Conservation (phyloP, 1,140 invertebrate genomes). For the Drosophila azteca region DNA sequence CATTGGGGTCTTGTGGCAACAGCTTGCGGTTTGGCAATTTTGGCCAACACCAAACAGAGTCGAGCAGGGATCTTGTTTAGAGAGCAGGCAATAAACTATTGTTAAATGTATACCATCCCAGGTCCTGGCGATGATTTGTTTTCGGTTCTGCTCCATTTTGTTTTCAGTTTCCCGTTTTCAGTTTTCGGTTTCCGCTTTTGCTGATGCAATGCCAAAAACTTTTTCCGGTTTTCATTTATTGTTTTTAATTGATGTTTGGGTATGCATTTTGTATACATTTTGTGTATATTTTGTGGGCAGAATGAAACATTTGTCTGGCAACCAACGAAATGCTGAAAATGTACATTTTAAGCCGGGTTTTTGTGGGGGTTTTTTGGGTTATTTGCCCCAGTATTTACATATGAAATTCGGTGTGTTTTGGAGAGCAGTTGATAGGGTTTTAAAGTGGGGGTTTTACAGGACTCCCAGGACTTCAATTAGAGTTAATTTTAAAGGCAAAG, state of each 20-base stretch:
- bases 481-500: background rate
- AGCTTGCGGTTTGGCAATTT: slow-evolving; percentile 55
- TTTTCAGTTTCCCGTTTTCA: slow-evolving; percentile 17
- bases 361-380: background rate
- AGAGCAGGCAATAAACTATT: slow-evolving; percentile 55
- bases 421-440: slow-evolving; percentile 1
- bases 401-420: slow-evolving; percentile 12
- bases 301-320: slow-evolving; percentile 19
- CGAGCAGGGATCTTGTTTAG: slow-evolving; percentile 29
- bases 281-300: slow-evolving; percentile 2
- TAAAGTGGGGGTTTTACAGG: too few species aligned
- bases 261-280: background rate
- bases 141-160: slow-evolving; percentile 8
- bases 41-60: slow-evolving; percentile 11
- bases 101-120: slow-evolving; percentile 22
- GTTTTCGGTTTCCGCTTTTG: slow-evolving; percentile 27
- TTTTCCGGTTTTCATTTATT: slow-evolving; percentile 44
- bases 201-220: slow-evolving; percentile 38
- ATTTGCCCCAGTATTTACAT: slow-evolving; percentile 17
- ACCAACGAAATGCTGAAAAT: slow-evolving; percentile 18
- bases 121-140: slow-evolving; percentile 34
- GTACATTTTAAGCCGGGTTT: slow-evolving; percentile 4
- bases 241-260: slow-evolving; percentile 43
- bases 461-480: background rate
- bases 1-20: slow-evolving; percentile 19